These are phyloP conservation scores for Ginglymostoma cirratum DNA, from an alignment of 2,113 vertebrate genomes.

Conservation along the genomic window DNA sequence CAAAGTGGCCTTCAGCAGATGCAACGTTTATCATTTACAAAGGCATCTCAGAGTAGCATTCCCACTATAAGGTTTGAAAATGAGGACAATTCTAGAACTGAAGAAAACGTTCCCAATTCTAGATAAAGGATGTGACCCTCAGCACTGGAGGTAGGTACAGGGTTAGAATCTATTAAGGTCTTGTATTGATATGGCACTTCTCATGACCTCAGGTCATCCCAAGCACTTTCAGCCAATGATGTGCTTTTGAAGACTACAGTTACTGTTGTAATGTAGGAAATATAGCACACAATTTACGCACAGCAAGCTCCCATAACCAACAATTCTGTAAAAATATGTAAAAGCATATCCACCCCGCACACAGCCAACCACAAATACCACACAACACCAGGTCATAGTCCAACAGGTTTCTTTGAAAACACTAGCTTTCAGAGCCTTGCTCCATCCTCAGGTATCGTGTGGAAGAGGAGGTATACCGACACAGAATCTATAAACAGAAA, in stretches of 20 bases:
- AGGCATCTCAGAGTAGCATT: background rate
- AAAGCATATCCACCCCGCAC: background rate
- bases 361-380: background rate
- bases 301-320: background rate
- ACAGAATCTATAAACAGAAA: too few relatives aligned
- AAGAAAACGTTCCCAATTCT: background rate
- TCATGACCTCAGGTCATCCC: background rate
- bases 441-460: too few relatives aligned
- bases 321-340: background rate
- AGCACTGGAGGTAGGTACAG: background rate
- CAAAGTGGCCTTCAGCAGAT: background rate
- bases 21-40: too few relatives aligned
- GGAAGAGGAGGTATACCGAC: too few relatives aligned
- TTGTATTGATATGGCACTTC: background rate
- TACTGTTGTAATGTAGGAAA: background rate
- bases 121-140: background rate
- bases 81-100: background rate
- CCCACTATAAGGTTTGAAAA: background rate
- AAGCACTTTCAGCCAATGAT: background rate
- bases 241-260: background rate
- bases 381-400: background rate
- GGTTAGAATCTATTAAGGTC: background rate
- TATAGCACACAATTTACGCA: background rate
- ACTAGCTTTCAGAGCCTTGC: too few relatives aligned
- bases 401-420: too few relatives aligned